Base-by-base conservation (phyloP, 53 echinoderm and acorn worm genomes). In the Paracentrotus lividus region DNA sequence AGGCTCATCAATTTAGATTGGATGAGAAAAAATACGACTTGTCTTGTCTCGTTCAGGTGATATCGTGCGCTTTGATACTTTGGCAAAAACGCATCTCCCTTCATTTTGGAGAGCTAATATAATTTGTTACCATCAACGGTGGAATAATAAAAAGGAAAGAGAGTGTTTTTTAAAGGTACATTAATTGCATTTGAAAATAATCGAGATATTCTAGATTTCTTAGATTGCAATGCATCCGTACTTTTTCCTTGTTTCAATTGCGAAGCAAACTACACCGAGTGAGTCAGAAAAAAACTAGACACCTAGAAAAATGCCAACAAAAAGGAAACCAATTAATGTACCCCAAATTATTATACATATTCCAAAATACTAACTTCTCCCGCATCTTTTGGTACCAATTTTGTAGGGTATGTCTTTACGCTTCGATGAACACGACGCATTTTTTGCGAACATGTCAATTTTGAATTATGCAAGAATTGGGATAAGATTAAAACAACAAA, bases 1-100 rank as follows among this genome's bases (percentile, higher is more conserved):
- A 47, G 12, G 26, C 81, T 81, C 81, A 81, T 81, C 81, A 81
- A 81, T 81, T 81, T 81, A n/a, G 14, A 47, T 44, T 81, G 81
- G 44, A 81, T 47, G 81, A 47, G 81, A 81, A 8, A 38, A 72
- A 6, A 40, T 44, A n/a, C 24, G 44, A 14, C 9, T 45, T n/a
- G 47, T 81, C 27, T 81, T 13, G 44, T 47, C n/a, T 45, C 8
- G 44, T 26, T 27, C 6, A 10, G 44, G 9, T n/a, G 42, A 81
- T 9, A 81, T 3, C 24, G 26, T 26, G 47, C 26, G 26, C n/a
- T 47, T 45, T n/a, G 47, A 45, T n/a, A 45, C 24, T 47, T 81
- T 10, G 47, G 12, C 81, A 12, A 45, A 81, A 72, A 81, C 12
- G 47, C 47, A 47, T 81, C 47, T 47, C 18, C 81, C 16, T 12